Base-by-base conservation (phyloP, 2,888 invertebrate species). In the Parthenolecanium corni region DNA sequence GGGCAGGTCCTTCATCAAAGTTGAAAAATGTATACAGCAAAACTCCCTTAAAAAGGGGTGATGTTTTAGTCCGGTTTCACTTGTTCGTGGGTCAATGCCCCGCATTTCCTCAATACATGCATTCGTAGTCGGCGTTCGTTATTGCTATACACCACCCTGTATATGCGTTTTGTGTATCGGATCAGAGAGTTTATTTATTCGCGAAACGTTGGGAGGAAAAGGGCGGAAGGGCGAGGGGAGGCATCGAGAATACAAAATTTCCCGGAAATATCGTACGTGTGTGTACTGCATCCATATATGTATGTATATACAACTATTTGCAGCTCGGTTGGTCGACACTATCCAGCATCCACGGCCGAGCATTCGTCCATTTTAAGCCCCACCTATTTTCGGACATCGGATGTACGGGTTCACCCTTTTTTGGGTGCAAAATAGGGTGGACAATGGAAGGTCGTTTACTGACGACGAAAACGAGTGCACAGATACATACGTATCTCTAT, bases 351-450 rank as follows among this genome's bases (percentile, higher is more conserved):
- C 31, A 31, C 51, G 51, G 51, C 51, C 49, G 51, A 23, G 31
- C 31, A 58, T 58, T 61, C 61, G 61, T 42, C 36, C 31, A 21
- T 40, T 9, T 36, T 12, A 61, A 51, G 61, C 49, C 61, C 46
- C 61, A 49, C 61, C 61, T 49, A 61, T 61, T 61, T 49, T 61
- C 61, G 61, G 61, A 61, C 61, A 51, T 61, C 61, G 38, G 47
- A 21, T 54, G 42, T 42, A 24, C 23, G 18, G 18, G 6, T 24
- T 16, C 42, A 24, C 56, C 56, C 56, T 57, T 57, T 31, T 38
- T 18, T 20, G 12, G n/a, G 16, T 47, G 18, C 47, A 21, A 18
- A 49, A 49, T 49, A 49, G 49, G 49, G 49, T 49, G 49, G 49
- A 49, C 49, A 49, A 21, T 49, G 14, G 49, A 31, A 31, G 31